These are phyloP conservation scores for Carassius auratus DNA, from an alignment of 2,113 vertebrate genomes.

Conservation along the genomic window DNA sequence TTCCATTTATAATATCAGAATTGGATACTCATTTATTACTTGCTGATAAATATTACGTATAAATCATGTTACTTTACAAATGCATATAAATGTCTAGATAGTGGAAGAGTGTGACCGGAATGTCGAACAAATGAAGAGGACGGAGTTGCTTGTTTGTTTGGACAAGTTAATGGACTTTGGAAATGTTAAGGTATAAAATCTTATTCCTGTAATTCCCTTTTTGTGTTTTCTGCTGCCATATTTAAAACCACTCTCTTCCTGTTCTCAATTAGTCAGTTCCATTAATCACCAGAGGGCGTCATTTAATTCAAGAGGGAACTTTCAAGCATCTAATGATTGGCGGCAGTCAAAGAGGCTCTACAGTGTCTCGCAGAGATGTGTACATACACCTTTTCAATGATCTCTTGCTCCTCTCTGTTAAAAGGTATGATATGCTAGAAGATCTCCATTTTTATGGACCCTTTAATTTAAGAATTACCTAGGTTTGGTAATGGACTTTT, in stretches of 20 bases:
- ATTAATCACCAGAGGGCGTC: slow-evolving; percentile 72
- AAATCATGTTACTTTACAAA: not conserved
- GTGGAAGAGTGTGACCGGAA: slow-evolving; percentile 69
- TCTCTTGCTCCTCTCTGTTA: slow-evolving; percentile 72
- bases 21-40: not conserved
- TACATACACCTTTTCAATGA: slow-evolving; percentile 77
- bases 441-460: not conserved
- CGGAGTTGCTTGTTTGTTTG: slow-evolving; percentile 76
- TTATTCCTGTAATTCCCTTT: no score
- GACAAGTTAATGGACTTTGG: slow-evolving; percentile 75
- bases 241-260: not conserved
- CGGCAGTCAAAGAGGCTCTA: slow-evolving; percentile 47
- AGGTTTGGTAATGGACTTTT: not conserved
- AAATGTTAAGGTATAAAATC: slow-evolving; percentile 71
- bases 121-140: slow-evolving; percentile 73
- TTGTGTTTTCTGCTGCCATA: not conserved
- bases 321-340: slow-evolving; percentile 66
- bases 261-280: slow-evolving; percentile 69
- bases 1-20: not conserved
- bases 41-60: not conserved
- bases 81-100: slow-evolving; percentile 66
- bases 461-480: not conserved
- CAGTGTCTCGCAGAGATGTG: slow-evolving; percentile 63
- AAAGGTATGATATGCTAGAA: slow-evolving; percentile 64
- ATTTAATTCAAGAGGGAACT: slow-evolving; percentile 73